These are phyloP conservation scores for Formica selysi DNA, from an alignment of 1,140 invertebrate genomes.

Conservation along the genomic window DNA sequence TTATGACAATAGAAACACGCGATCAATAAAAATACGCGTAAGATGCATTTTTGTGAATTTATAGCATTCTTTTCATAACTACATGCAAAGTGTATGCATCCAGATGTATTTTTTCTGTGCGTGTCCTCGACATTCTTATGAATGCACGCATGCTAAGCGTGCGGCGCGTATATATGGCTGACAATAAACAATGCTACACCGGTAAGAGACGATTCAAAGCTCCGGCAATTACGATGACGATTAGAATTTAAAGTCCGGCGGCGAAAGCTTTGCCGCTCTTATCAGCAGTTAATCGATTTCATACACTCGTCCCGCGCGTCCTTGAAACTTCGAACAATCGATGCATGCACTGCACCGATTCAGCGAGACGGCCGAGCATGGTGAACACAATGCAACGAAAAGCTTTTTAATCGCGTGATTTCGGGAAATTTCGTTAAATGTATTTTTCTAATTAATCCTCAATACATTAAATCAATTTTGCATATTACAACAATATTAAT, in stretches of 20 bases:
- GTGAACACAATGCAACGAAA: neutral
- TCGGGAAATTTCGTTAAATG: neutral
- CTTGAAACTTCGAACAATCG: slow-evolving; percentile 51
- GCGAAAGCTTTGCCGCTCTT: slow-evolving; percentile 13
- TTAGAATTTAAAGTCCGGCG: slow-evolving; percentile 44
- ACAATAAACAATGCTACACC: slow-evolving; percentile 69
- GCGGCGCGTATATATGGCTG: slow-evolving; percentile 3
- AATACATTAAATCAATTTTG: neutral
- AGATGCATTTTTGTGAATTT: neutral
- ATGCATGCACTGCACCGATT: slow-evolving; percentile 9
- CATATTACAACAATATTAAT: neutral
- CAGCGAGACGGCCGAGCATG: neutral
- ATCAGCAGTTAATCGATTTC: slow-evolving; percentile 27
- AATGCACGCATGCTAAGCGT: slow-evolving; percentile 35
- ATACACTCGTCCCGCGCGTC: slow-evolving; percentile 6
- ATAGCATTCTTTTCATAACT: neutral
- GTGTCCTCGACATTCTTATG: slow-evolving; percentile 14
- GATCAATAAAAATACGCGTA: too few species aligned
- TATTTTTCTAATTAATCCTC: neutral
- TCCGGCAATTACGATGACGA: slow-evolving; percentile 66
- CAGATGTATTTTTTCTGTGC: slow-evolving; percentile 12
- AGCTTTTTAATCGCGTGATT: slow-evolving; percentile 22
- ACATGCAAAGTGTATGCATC: neutral
- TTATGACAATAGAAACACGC: too few species aligned
- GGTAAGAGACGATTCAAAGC: slow-evolving; percentile 54